A percentile compares a stretch with the other conserved stretches of the same genome.
Evolutionary conservation across 2,888 invertebrate species (phyloP).

Genomic region (Oasisia sp.): DNA sequence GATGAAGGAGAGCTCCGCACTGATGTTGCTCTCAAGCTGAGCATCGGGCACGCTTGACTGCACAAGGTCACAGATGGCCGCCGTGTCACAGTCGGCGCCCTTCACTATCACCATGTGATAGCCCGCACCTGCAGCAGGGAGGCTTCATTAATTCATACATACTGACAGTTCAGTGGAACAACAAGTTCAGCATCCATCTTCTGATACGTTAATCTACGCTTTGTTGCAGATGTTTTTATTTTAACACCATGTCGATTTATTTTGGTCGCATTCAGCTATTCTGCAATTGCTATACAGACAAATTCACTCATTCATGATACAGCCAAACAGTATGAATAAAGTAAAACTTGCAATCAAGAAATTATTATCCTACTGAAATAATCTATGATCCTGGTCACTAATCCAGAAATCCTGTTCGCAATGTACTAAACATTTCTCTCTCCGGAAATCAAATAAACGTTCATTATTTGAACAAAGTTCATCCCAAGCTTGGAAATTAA

Average conservation of each 20-base stretch:
- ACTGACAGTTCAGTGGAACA: too few relatives aligned
- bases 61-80: conserved; percentile 72
- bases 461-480: not conserved
- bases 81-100: conserved; percentile 67
- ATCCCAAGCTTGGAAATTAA: not conserved
- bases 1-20: conserved; percentile 60
- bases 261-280: too few relatives aligned
- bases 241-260: not conserved
- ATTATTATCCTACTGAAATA: not conserved
- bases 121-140: conserved; percentile 73
- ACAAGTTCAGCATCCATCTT: not conserved
- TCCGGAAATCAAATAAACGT: not conserved
- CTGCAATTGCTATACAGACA: not conserved
- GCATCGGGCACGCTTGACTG: conserved; percentile 75
- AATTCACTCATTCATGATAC: not conserved
- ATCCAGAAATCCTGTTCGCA: not conserved
- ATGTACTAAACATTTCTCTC: not conserved
- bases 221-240: not conserved
- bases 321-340: not conserved
- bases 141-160: not conserved
- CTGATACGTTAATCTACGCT: not conserved
- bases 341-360: not conserved
- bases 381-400: not conserved
- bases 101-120: conserved; percentile 81
- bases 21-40: conserved; percentile 66